Evolutionary conservation across 2,888 invertebrate genomes (phyloP), one percentile per base, ranked within the genome.

Genomic region (Patella ulyssiponensis): DNA sequence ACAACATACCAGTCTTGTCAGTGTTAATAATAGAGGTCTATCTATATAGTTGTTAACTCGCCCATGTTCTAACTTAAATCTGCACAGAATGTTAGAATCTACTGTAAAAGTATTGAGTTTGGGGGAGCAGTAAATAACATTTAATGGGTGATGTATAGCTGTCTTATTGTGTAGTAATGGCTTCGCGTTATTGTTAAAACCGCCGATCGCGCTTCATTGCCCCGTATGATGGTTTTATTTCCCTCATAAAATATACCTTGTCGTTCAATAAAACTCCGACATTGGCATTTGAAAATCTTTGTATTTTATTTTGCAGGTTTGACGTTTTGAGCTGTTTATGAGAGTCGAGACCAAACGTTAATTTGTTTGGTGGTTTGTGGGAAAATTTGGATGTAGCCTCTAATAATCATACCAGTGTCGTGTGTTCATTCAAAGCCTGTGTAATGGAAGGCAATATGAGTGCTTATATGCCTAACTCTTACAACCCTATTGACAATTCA

Each of bases 381-480:
- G 44, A 44, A 64, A 64, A 20, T 20, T 23, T 64, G 64, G 23
- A 64, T 64, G 64, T 64, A 64, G 44, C 44, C 44, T 44, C 44
- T 44, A 44, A 44, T 44, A 44, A 44, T 44, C 44, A 44, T n/a
- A n/a, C 44, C 9, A 44, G 44, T 44, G 44, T 44, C 9, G 44
- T 44, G 44, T 44, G 7, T 44, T 44, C 44, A 44, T 44, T 44
- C 44, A 44, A 44, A 44, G 44, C 44, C 44, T 56, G 54, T 33
- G 56, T 54, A 15, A 76, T 76, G 76, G 76, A 76, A 15, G 76
- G 76, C 20, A 71, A 71, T 17, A 76, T 76, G 76, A 76, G 76
- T 20, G 54, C 76, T 27, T 76, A 76, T 33, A 76, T 76, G 44
- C 76, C 76, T 17, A 76, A 76, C 71, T 76, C 76, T 33, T 76